Percentiles rank a stretch among this genome's conserved stretches.
Conservation (phyloP, 2,113 vertebrate genomes). For the Callionymus lyra region DNA sequence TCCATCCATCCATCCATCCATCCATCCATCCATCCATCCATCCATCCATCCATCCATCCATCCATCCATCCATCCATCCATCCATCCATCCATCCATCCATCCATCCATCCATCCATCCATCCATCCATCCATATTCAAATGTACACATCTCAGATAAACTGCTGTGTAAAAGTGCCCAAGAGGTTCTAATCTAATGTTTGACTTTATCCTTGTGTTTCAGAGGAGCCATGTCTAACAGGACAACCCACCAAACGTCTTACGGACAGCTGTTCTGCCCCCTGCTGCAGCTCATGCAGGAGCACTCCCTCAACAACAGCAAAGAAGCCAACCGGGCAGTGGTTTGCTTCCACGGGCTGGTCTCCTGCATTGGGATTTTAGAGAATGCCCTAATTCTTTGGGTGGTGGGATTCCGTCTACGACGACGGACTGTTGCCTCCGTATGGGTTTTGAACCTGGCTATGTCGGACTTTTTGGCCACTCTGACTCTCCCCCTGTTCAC, state of each 20-base stretch:
- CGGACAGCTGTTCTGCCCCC: constrained; percentile 28
- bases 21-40: too few species aligned
- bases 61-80: too few species aligned
- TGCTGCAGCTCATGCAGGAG: constrained; percentile 44
- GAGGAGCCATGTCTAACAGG: constrained; percentile 18
- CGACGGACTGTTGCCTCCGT: constrained; percentile 76
- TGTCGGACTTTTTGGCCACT: constrained; percentile 84
- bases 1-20: too few species aligned
- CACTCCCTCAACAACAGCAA: constrained; percentile 28
- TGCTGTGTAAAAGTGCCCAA: too few species aligned
- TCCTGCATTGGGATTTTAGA: constrained; percentile 76
- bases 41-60: too few species aligned
- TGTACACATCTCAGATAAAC: too few species aligned
- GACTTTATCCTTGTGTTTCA: constrained; percentile 12
- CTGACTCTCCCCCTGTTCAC: constrained; percentile 82
- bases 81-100: too few species aligned
- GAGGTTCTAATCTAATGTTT: not conserved
- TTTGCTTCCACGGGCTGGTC: constrained; percentile 61
- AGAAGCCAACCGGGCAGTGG: constrained; percentile 34
- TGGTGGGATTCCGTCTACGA: constrained; percentile 75
- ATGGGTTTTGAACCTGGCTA: constrained; percentile 86
- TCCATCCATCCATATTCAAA: too few species aligned
- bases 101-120: too few species aligned
- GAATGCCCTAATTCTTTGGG: constrained; percentile 77
- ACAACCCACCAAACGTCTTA: not conserved